phyloP scores from a whole-genome alignment of 2,797 vertebrate species.

The Esox masquinongy region DNA sequence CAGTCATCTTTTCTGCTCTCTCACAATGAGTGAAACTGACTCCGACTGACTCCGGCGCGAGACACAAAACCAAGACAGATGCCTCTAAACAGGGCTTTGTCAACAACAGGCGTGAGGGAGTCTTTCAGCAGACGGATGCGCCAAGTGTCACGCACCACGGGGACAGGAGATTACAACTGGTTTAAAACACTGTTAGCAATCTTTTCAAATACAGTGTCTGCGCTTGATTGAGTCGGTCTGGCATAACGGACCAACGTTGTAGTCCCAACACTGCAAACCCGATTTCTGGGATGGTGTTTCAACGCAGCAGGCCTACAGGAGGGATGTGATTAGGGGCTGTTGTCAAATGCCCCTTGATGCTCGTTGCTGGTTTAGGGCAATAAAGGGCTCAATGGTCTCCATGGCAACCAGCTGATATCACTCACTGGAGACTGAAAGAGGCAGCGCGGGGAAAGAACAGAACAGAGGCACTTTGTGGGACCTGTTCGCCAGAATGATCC shows the following conservation, averaged over 20 bases:
- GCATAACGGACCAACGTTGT: background rate
- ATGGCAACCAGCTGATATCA: constrained; percentile 1
- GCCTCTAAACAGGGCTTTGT: background rate
- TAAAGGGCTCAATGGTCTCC: background rate
- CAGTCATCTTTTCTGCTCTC: background rate
- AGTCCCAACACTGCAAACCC: background rate
- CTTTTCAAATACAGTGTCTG: background rate
- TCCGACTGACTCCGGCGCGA: background rate
- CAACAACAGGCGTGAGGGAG: background rate
- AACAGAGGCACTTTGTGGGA: background rate
- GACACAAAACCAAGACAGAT: background rate
- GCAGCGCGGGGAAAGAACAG: background rate
- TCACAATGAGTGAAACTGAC: background rate
- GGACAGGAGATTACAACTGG: background rate
- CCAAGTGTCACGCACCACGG: background rate
- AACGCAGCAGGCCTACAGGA: background rate
- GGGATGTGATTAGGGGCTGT: background rate
- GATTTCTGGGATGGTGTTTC: background rate
- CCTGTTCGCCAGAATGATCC: background rate
- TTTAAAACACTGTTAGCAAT: background rate
- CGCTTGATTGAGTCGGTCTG: background rate
- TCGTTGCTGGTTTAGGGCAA: background rate
- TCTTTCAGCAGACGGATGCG: background rate
- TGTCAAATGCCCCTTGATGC: background rate
- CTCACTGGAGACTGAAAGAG: background rate